Evolutionary conservation across 1,140 invertebrate genomes (phyloP), one percentile per base, ranked within the genome.

Genomic region (Scaptomyza pallida): DNA sequence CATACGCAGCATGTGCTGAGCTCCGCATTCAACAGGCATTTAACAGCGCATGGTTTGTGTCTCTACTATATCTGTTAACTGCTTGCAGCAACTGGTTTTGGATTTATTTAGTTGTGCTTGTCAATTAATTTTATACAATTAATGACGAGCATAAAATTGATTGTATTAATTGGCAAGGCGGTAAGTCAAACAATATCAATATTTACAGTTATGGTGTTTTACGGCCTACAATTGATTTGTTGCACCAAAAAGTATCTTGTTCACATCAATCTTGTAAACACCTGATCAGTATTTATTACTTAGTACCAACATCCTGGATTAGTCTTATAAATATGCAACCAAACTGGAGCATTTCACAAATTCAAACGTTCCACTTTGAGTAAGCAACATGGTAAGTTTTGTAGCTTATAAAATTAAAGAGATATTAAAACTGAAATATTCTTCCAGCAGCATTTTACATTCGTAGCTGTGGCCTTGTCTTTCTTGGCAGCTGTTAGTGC

Each of bases 361-460:
- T 69, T 77, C 62, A 62, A 69, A 62, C 57, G 21, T 56, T 44
- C 12, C 23, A 52, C 60, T 65, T 75, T 52, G 48, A 48, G 40
- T 41, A 80, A 82, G 63, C 78, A 82, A 78, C 78, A 82, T 82
- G 78, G 78, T 82, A 43, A 63, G 78, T 72, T 56, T 23, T 13
- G 15, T 9, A 51, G 59, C 72, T 52, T 8, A 41, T 3, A 1
- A 9, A 40, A 47, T 33, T 1, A 1, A 13, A n/a, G 5, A 16
- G 8, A 16, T 37, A 47, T 15, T 44, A 10, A 23, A 43, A n/a
- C n/a, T 52, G 19, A 44, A 30, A 17, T 30, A 16, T 3, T 37
- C 9, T 19, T n/a, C 10, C 35, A 19, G 0, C 56, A 82, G 78
- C 70, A 45, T 26, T 23, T 37, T 12, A 26, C 67, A 5, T 37